Evolutionary conservation across 2,113 vertebrate genomes (phyloP).

Genomic region (Raja brachyura): DNA sequence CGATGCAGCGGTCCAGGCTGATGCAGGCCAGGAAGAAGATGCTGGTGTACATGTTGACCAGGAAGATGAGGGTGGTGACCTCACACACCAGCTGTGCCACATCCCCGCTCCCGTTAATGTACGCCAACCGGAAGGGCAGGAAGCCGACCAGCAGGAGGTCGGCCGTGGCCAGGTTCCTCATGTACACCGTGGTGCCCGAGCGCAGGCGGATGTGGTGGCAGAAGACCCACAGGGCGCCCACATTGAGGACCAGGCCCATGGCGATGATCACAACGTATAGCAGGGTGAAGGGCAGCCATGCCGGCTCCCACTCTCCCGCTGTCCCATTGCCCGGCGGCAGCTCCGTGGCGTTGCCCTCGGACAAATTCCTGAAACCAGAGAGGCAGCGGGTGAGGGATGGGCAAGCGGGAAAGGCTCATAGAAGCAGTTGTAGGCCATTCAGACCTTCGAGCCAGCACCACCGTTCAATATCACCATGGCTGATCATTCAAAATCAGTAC

Average conservation of each 20-base stretch:
- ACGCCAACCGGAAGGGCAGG: conserved; percentile 53
- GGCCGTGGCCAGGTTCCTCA: conserved; percentile 57
- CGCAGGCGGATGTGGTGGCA: conserved; percentile 44
- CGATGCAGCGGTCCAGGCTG: conserved; percentile 58
- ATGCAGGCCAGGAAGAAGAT: conserved; percentile 60
- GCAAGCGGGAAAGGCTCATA: too few relatives aligned
- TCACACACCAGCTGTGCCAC: conserved; percentile 43
- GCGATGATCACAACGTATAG: conserved; percentile 41
- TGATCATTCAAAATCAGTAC: too few relatives aligned
- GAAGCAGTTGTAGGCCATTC: too few relatives aligned
- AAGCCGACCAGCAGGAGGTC: conserved; percentile 55
- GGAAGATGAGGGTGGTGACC: conserved; percentile 47
- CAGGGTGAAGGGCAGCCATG: conserved; percentile 40
- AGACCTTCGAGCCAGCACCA: too few relatives aligned
- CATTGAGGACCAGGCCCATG: conserved; percentile 48
- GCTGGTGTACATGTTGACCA: conserved; percentile 65
- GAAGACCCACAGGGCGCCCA: conserved; percentile 50
- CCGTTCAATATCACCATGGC: too few relatives aligned
- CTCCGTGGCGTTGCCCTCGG: too few relatives aligned
- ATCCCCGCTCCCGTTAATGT: not conserved
- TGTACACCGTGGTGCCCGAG: conserved; percentile 58
- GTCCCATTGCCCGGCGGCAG: too few relatives aligned
- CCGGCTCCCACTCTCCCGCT: not conserved
- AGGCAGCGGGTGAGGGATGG: too few relatives aligned
- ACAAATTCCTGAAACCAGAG: too few relatives aligned